A percentile compares a stretch with the other conserved stretches of the same genome.
These are phyloP conservation scores for Reticulitermes speratus DNA, from an alignment of 1,140 invertebrate species.

Conservation along the genomic window DNA sequence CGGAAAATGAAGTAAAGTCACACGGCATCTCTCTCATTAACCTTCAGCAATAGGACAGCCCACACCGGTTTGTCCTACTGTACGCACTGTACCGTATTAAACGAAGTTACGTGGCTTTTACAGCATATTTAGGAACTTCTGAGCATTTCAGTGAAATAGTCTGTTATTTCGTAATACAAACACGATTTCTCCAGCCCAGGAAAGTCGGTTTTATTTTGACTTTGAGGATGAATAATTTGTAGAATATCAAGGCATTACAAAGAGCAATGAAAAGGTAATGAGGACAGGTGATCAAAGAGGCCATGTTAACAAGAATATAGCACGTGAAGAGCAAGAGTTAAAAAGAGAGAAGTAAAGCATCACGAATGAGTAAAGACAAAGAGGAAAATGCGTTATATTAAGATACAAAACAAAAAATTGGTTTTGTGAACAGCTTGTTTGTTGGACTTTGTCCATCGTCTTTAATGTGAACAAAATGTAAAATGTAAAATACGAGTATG, in stretches of 20 bases:
- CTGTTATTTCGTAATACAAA: not conserved
- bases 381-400: not conserved
- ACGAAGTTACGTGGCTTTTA: not conserved
- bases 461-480: no score
- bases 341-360: not conserved
- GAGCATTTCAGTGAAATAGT: not conserved
- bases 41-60: not conserved
- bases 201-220: not conserved
- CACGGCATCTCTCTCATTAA: not conserved
- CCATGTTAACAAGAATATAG: not conserved
- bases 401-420: not conserved
- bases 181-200: not conserved
- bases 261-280: not conserved
- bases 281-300: not conserved
- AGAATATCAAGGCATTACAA: not conserved
- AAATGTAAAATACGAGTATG: no score
- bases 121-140: not conserved
- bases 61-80: not conserved
- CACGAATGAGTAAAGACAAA: slow-evolving; percentile 15
- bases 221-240: not conserved
- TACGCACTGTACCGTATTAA: not conserved
- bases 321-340: not conserved
- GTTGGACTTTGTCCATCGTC: no score
- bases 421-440: no score
- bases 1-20: not conserved